Evolutionary conservation across 2,888 invertebrate species (phyloP), one percentile per base, ranked within the genome.

Genomic region (Phrixothrix hirtus): DNA sequence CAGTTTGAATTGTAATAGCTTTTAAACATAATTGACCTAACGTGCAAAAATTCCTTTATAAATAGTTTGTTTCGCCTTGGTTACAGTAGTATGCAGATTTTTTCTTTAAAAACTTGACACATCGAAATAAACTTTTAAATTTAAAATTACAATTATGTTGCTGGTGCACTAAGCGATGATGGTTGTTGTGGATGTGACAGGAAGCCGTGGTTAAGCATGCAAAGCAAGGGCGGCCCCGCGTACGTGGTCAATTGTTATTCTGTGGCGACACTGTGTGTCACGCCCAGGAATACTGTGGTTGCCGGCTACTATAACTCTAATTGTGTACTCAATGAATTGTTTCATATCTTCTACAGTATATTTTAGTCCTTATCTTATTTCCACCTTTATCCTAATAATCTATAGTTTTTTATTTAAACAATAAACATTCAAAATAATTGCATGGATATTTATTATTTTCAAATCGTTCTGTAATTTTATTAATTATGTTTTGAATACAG

Each of bases 231-330:
- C 66, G 64, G 67, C 61, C 61, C 62, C 62, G 59, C 59, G 69
- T 72, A 73, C 72, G 73, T 74, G 73, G 69, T 62, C 73, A 70
- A 74, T 74, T 74, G 72, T 73, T 69, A 65, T 66, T 66, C 65
- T 62, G 67, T 69, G 70, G 66, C 67, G 68, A 68, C 68, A 65
- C 64, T 66, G 67, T 60, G 65, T 70, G 72, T 72, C 73, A 73
- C 72, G 71, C 73, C 70, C 67, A 72, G 70, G 72, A 73, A 74
- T 73, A 71, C 66, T 61, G 60, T 56, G 61, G 62, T 59, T 60
- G 56, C 58, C 59, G 64, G 61, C 55, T 61, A 61, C 58, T 61
- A 58, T 44, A 55, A 55, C 59, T 59, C 45, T 61, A 63, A 63
- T 62, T 58, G 61, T 48, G 55, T 59, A 60, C 58, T 60, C 62